A percentile compares a stretch with the other conserved stretches of the same genome.
Evolutionary conservation across 2,797 vertebrate genomes (phyloP).

Genomic region (Columba guinea): DNA sequence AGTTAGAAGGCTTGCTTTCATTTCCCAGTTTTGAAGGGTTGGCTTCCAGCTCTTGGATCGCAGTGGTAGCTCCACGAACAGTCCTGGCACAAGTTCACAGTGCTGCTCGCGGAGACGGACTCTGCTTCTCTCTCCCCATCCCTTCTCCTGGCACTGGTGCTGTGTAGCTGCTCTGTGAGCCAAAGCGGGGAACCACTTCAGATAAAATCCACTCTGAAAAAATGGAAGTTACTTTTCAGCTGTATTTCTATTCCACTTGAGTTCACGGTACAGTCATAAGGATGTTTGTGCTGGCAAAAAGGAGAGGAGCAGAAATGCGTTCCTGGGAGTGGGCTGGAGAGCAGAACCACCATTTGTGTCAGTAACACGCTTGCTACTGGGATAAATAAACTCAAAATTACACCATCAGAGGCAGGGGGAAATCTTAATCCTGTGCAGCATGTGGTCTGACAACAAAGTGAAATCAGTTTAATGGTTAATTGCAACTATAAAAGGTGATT

Average conservation of each 20-base stretch:
- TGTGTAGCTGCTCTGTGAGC: background rate
- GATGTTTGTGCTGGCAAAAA: background rate
- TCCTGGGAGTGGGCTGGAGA: background rate
- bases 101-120: rapidly evolving
- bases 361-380: background rate
- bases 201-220: background rate
- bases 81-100: background rate
- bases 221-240: background rate
- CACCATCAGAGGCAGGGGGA: background rate
- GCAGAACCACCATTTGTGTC: background rate
- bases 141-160: background rate
- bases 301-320: rapidly evolving
- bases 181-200: background rate
- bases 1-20: background rate
- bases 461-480: background rate
- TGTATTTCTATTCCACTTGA: background rate
- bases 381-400: background rate
- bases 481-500: background rate
- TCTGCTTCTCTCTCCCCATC: background rate
- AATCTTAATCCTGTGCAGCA: background rate
- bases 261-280: background rate
- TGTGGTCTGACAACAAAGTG: background rate
- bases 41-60: background rate
- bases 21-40: background rate
- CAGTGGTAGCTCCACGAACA: background rate